phyloP scores from a whole-genome alignment of 1,140 invertebrate species.

The Heliconius himera region DNA sequence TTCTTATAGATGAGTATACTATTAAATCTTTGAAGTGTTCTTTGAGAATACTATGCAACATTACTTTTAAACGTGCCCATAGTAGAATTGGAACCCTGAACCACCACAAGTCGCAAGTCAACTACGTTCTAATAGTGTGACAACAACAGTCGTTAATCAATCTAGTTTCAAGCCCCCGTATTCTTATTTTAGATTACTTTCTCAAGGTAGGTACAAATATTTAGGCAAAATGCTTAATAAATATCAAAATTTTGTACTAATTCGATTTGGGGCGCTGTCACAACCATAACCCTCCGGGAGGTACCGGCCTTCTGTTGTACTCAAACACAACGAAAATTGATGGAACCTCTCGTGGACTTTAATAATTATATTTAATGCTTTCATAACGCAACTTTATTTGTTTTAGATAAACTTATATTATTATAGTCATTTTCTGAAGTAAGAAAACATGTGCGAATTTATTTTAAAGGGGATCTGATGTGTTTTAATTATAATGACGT shows the following conservation, averaged over 20 bases:
- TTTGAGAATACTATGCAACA: no score
- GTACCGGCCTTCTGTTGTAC: slow-evolving; percentile 15
- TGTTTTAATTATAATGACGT: no score
- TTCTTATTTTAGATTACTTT: not conserved
- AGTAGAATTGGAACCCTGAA: no score
- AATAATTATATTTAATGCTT: slow-evolving; percentile 34
- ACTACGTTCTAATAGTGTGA: not conserved
- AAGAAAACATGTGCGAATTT: no score
- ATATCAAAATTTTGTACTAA: slow-evolving; percentile 40
- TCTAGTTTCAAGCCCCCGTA: no score
- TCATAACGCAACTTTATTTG: not conserved
- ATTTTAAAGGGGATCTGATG: no score
- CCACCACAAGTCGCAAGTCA: not conserved
- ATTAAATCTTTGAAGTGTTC: no score
- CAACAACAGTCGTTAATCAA: no score
- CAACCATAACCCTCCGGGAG: slow-evolving; percentile 31
- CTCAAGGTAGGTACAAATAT: not conserved
- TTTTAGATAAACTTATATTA: no score
- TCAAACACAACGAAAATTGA: slow-evolving; percentile 41
- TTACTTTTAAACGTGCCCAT: no score
- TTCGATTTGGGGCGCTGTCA: slow-evolving; percentile 42
- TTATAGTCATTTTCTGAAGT: no score
- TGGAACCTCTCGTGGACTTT: slow-evolving; percentile 26
- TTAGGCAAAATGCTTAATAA: slow-evolving; percentile 22
- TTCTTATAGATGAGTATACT: no score